Conservation (phyloP, 2,797 vertebrate genomes). For the Acanthopagrus latus region DNA sequence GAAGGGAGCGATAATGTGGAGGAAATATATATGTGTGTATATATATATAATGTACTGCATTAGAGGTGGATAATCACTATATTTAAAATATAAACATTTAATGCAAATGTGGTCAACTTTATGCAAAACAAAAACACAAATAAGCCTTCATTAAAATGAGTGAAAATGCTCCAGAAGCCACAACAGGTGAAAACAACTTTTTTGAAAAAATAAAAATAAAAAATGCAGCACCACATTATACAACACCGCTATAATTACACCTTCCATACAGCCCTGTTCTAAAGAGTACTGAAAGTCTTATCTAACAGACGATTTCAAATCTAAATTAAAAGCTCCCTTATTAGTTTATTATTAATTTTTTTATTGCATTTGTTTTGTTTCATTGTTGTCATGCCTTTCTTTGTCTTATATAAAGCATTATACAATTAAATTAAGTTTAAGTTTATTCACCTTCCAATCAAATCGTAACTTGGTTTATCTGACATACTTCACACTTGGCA, state of each 20-base stretch:
- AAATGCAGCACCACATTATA: background rate
- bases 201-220: background rate
- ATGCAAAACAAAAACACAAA: conserved; percentile 1
- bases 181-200: background rate
- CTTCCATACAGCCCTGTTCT: background rate
- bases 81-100: background rate
- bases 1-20: background rate
- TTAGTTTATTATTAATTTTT: background rate
- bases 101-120: conserved; percentile 2
- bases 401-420: background rate
- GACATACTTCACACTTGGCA: no score
- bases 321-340: conserved; percentile 11
- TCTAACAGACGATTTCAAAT: conserved; percentile 15
- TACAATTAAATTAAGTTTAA: background rate
- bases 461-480: background rate
- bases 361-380: background rate
- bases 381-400: background rate
- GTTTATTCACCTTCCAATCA: background rate
- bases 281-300: background rate
- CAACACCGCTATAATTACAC: background rate
- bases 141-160: background rate
- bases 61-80: background rate
- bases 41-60: background rate
- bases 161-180: background rate
- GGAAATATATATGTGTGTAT: background rate